A percentile compares a stretch with the other conserved stretches of the same genome.
Conservation (phyloP, 2,113 vertebrate genomes). For the Daubentonia madagascariensis region DNA sequence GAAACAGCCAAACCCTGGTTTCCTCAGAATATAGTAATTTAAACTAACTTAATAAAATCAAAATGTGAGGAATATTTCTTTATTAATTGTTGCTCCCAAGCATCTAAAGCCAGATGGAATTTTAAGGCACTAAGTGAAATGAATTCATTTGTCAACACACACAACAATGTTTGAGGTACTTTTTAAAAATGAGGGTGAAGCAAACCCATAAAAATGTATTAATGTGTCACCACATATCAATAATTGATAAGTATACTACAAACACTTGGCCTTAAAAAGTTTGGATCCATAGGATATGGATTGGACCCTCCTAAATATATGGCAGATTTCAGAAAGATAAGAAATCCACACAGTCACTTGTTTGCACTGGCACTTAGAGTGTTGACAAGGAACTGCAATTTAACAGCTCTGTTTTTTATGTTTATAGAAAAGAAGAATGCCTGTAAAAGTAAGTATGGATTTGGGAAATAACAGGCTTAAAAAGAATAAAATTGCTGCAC, state of each 20-base stretch:
- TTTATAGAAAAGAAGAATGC: slow-evolving; percentile 8
- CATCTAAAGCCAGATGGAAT: not conserved
- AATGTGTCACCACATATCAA: not conserved
- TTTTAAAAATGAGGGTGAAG: slow-evolving; percentile 34
- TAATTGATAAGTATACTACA: slow-evolving; percentile 4
- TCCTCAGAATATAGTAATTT: not conserved
- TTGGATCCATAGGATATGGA: not conserved
- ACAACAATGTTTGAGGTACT: not conserved
- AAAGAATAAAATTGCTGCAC: not conserved
- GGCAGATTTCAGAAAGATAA: slow-evolving; percentile 31
- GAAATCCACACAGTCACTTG: not conserved
- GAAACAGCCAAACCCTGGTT: not conserved
- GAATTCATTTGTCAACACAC: slow-evolving; percentile 16
- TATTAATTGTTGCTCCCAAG: not conserved
- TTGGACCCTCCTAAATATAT: not conserved
- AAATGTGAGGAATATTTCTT: not conserved
- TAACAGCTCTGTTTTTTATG: slow-evolving; percentile 18
- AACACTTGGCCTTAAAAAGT: not conserved
- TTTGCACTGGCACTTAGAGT: slow-evolving; percentile 16
- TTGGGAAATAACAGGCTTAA: not conserved
- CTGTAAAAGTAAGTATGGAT: slow-evolving; percentile 11
- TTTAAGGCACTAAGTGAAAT: slow-evolving; percentile 25
- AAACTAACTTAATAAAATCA: not conserved
- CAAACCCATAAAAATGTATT: not conserved
- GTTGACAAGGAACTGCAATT: not conserved